Evolutionary conservation across 1,140 invertebrate species (phyloP), one percentile per base, ranked within the genome.

Genomic region (Zophobas morio): DNA sequence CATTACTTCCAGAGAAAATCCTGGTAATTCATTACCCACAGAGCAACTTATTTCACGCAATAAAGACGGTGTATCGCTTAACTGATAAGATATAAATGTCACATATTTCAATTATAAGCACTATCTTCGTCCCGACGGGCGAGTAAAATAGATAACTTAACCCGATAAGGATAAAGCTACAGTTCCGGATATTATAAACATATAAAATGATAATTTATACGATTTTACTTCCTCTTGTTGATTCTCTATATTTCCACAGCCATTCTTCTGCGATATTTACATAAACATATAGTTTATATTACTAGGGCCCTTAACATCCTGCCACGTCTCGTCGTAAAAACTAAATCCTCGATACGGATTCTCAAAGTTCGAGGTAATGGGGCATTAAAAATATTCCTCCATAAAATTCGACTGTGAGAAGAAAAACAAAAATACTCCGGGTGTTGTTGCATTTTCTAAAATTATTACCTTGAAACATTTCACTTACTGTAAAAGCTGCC

Each of bases 31-130:
- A 54, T 73, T 73, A 56, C 33, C 34, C 35, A 42, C 51, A 66
- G 39, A 66, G 60, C 32, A 57, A 57, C 66, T 35, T 71, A 71
- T 71, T 71, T 46, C 47, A 47, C 40, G 47, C 42, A 71, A 71
- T 71, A 35, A 70, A 40, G 70, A 51, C 34, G n/a, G 47, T n/a
- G 34, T 37, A 51, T 72, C 51, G 51, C 47, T 42, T 54, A 73
- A 56, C 53, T 53, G 39, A 40, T 56, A 53, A 56, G 49, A 66
- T 47, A 54, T 56, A 73, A 73, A 73, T 36, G 70, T 40, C 71
- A 56, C 54, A 56, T 73, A 73, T 73, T 73, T 73, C 71, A 73
- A 73, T 73, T 56, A 73, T 54, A 73, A 73, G 37, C 71, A 73
- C 36, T 42, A 40, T 73, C 49, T 73, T 39, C 33, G 6, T 56